Evolutionary conservation across 2,797 vertebrate genomes (phyloP).

Genomic region (Mus spretus): DNA sequence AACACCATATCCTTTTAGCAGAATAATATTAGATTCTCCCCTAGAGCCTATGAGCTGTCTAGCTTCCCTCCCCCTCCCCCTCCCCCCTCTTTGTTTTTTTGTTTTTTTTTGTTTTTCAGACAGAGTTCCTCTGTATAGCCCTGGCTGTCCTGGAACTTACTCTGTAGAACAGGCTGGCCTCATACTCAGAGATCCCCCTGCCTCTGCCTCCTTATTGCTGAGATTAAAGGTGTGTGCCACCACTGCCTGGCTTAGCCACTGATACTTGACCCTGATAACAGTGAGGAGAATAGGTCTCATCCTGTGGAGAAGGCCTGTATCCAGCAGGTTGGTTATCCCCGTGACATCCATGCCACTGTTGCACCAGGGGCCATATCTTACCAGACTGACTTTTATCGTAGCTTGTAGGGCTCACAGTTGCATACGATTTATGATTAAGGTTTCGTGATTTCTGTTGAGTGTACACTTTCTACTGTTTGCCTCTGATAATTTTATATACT

Average conservation of each 20-base stretch:
- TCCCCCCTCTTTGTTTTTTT: too few species aligned
- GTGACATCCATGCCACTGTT: background rate
- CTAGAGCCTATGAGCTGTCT: background rate
- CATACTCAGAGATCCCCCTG: background rate
- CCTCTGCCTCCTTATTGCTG: background rate
- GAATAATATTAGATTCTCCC: background rate
- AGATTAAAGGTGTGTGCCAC: background rate
- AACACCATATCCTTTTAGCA: background rate
- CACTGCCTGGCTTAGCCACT: background rate
- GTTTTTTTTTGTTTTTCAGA: too few species aligned
- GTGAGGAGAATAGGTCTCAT: background rate
- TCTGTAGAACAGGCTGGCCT: background rate
- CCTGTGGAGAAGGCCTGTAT: background rate
- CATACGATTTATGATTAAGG: background rate
- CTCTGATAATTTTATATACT: background rate
- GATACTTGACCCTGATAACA: background rate
- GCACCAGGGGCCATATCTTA: background rate
- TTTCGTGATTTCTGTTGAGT: constrained; percentile 27
- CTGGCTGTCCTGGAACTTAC: background rate
- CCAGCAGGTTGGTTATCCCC: background rate
- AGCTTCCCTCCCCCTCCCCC: fast-evolving
- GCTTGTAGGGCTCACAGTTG: background rate
- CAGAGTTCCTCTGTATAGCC: background rate
- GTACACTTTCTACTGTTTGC: background rate
- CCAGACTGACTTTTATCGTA: background rate